phyloP scores from a whole-genome alignment of 2,113 vertebrate genomes.

The Salvelinus alpinus region DNA sequence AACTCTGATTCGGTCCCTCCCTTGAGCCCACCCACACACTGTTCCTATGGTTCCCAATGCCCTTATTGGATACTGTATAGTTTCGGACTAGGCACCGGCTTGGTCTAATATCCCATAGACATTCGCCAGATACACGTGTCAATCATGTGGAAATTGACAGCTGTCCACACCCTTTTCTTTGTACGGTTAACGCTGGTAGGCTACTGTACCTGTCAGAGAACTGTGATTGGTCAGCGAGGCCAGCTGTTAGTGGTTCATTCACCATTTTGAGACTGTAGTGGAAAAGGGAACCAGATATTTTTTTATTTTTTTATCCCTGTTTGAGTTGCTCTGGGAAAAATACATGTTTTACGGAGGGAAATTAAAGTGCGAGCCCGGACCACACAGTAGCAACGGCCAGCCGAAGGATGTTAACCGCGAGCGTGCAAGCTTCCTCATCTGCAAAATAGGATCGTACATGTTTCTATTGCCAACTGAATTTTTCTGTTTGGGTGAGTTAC shows the following conservation, averaged over 20 bases:
- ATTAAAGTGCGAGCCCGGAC: conserved; percentile 58
- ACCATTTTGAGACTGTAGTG: conserved; percentile 96
- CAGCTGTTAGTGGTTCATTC: conserved; percentile 97
- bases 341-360: conserved; percentile 70
- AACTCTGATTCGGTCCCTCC: conserved; percentile 24
- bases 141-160: conserved; percentile 61
- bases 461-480: conserved; percentile 46
- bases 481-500: conserved; percentile 72
- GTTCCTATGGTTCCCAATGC: conserved; percentile 77
- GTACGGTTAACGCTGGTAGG: conserved; percentile 66
- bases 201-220: conserved; percentile 73
- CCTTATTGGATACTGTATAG: conserved; percentile 86
- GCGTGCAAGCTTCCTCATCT: conserved; percentile 45
- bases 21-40: conserved; percentile 68
- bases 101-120: conserved; percentile 43
- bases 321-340: conserved; percentile 74
- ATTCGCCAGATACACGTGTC: conserved; percentile 69
- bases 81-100: conserved; percentile 74
- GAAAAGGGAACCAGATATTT: conserved; percentile 79
- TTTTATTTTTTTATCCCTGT: conserved; percentile 59
- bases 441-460: conserved; percentile 66
- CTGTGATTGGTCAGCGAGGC: conserved; percentile 79
- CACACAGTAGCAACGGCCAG: conserved; percentile 55
- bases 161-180: conserved; percentile 39
- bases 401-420: conserved; percentile 53